Evolutionary conservation across 2,888 invertebrate species (phyloP), one percentile per base, ranked within the genome.

Genomic region (Carcina quercana): DNA sequence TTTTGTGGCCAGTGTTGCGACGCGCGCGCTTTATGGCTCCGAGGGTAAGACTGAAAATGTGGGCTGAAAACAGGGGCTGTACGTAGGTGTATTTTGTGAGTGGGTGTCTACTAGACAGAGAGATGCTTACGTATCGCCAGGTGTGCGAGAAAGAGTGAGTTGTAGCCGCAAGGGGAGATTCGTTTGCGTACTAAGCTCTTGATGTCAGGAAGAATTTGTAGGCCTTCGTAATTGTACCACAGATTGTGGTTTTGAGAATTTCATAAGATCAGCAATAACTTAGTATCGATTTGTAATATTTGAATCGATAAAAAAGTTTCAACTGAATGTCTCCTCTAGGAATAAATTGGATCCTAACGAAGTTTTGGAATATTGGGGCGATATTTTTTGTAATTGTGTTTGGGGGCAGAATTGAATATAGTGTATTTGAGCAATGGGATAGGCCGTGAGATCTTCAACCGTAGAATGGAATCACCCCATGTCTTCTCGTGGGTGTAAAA

Each of bases 191-290:
- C 57, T 51, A 43, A 42, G 42, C 24, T 56, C 53, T 58, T 34
- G 47, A 52, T 53, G 58, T 46, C 62, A 70, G 71, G 66, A 72
- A 67, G 68, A 70, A 68, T 63, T 74, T 67, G 74, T 73, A 72
- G 74, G 76, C 76, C 73, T 68, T 54, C 47, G 66, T 66, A 65
- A 68, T 68, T 66, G 59, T 68, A 67, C 60, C 61, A 62, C 56
- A 64, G 64, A 74, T 69, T 67, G 65, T 62, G 69, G 62, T 61
- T 64, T 59, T 64, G 67, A 59, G 61, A 70, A 66, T 71, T 72
- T 65, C 65, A 70, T 68, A 68, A 63, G 15, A 22, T 7, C 10
- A 22, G 5, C 22, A n/a, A 5, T 7, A 7, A 17, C 17, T 5
- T 5, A 17, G 5, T 17, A 17, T 5, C 7, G 17, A 17, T 17